Evolutionary conservation across 1,140 invertebrate genomes (phyloP).

Genomic region (Pachyrhynchus sulphureomaculatus): DNA sequence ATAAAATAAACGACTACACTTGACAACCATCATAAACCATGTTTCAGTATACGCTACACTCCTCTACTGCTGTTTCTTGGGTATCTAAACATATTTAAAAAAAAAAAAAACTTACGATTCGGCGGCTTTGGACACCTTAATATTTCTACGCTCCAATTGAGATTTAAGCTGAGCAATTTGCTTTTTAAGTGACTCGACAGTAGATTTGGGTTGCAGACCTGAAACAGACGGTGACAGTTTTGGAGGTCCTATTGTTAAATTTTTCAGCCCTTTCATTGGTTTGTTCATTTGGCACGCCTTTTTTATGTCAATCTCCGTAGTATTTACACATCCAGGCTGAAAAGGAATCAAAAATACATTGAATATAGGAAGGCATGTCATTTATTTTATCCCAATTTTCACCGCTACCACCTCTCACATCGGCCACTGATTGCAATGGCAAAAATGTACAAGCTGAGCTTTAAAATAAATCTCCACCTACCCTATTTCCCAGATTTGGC

Average conservation of each 20-base stretch:
- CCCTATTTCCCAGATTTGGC: too few species aligned
- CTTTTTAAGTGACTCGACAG: conserved; percentile 44
- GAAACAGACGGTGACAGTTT: conserved; percentile 65
- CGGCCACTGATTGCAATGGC: background rate
- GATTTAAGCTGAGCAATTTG: conserved; percentile 62
- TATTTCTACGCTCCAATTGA: conserved; percentile 84
- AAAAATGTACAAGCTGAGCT: too few species aligned
- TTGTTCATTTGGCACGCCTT: conserved; percentile 89
- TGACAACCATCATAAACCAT: too few species aligned
- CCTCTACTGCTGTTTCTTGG: too few species aligned
- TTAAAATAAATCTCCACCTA: too few species aligned
- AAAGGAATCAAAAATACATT: conserved; percentile 36
- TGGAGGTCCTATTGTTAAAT: conserved; percentile 54
- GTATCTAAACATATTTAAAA: too few species aligned
- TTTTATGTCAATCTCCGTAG: conserved; percentile 97
- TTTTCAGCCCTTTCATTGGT: conserved; percentile 60
- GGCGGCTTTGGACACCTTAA: conserved; percentile 95
- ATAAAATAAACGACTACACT: too few species aligned
- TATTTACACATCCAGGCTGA: conserved; percentile 97
- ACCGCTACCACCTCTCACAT: background rate
- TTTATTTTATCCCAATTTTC: too few species aligned
- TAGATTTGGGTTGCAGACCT: conserved; percentile 49
- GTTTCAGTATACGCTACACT: too few species aligned
- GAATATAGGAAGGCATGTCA: background rate
- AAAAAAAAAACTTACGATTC: conserved; percentile 96